Evolutionary conservation across 1,140 invertebrate species (phyloP).

Genomic region (Lepidurus couesii): DNA sequence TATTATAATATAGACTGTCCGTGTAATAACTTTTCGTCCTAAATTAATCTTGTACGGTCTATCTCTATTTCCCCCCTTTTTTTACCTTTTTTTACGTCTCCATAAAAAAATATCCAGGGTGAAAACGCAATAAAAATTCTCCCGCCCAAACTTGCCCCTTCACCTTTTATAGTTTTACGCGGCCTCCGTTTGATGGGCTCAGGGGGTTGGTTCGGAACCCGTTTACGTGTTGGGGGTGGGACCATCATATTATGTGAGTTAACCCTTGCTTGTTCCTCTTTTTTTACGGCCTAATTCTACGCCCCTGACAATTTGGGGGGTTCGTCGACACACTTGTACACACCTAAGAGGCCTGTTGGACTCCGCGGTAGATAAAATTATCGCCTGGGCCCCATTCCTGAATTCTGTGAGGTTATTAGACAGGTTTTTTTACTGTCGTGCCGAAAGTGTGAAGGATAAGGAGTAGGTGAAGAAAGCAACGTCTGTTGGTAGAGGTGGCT

Average conservation of each 20-base stretch:
- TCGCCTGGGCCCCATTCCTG: neutral
- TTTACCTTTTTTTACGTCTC: neutral
- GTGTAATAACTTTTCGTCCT: no score
- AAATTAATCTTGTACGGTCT: no score
- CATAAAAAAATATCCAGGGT: neutral
- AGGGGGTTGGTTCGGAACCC: neutral
- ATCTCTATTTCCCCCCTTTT: neutral
- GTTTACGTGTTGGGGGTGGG: conserved; percentile 13
- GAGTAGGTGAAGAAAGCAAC: neutral
- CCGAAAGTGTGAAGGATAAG: neutral
- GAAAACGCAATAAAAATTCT: neutral
- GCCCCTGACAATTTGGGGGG: neutral
- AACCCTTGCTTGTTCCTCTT: neutral
- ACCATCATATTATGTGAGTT: neutral
- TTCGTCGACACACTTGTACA: neutral
- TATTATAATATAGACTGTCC: no score
- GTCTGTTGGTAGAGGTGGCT: neutral
- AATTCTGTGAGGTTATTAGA: neutral
- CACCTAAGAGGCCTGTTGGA: neutral
- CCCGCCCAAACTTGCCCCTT: neutral
- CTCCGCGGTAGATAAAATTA: neutral
- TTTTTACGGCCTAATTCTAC: no score
- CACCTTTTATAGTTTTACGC: neutral
- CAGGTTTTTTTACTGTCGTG: neutral
- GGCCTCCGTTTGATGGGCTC: neutral